Base-by-base conservation (phyloP, 2,113 vertebrate species). In the Oenanthe melanoleuca region DNA sequence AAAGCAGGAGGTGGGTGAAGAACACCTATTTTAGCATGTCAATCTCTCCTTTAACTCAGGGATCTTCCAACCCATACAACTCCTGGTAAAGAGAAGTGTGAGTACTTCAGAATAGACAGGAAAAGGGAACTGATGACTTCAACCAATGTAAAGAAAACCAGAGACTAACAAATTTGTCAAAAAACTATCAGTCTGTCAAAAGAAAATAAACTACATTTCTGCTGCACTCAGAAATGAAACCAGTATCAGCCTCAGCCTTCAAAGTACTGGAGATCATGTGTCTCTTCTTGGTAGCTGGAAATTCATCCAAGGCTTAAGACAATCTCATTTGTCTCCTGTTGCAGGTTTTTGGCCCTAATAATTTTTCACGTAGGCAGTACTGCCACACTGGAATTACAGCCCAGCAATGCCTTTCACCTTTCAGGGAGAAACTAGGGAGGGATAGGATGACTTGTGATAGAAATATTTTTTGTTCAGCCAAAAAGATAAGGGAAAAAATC, bases 401-500 rank as follows among this genome's bases (percentile, higher is more conserved):
- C 61, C 17, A 1, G 66, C 53, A 49, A 89, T 69, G 61, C 53
- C 78, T 95, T 91, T 75, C 73, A 69, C 84, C 66, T 81, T 88
- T 45, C 65, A 57, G 89, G 38, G 70, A 67, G 74, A 82, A 95
- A 82, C 25, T 31, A 69, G 82, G 79, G 82, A 88, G 78, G 80
- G 78, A 88, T 53, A 56, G 42, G 42, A 88, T 95, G 93, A 95
- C 73, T 87, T 93, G 78, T 5, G 19, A 79, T 65, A 73, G 75
- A 94, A 95, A 73, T 96, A 96, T 90, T 92, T 96, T 90, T 83
- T 52, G 56, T 88, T 83, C 56, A 80, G 95, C 94, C 95, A 95
- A 86, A 93, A 90, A 93, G 95, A 96, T 96, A 96, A 96, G 72
- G 81, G 22, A 74, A 49, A 69, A 90, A 80, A 7, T 28, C 3